A percentile compares a stretch with the other conserved stretches of the same genome.
Conservation (phyloP, 2,113 vertebrate species). For the Argyrosomus japonicus region DNA sequence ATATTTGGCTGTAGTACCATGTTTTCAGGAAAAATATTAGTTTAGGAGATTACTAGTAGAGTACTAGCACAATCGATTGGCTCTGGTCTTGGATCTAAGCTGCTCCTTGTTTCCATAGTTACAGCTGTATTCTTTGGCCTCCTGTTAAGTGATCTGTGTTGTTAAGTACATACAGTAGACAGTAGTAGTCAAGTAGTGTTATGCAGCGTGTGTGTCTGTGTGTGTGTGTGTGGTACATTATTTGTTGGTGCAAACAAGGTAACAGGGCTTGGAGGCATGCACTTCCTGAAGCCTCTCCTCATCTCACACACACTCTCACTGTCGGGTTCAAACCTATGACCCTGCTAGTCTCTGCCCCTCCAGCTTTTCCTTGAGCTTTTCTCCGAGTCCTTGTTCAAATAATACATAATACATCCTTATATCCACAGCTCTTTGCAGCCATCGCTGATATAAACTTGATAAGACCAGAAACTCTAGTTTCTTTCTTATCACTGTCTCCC, state of each 20-base stretch:
- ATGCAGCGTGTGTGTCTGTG: neutral
- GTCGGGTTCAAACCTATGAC: slow-evolving; percentile 56
- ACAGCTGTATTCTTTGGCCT: slow-evolving; percentile 33
- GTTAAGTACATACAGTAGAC: slow-evolving; percentile 27
- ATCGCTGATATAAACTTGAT: slow-evolving; percentile 62
- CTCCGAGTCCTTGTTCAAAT: slow-evolving; percentile 65
- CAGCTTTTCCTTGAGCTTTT: slow-evolving; percentile 43
- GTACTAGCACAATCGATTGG: slow-evolving; percentile 13
- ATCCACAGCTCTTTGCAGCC: slow-evolving; percentile 40
- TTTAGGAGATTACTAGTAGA: neutral
- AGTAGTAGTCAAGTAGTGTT: neutral
- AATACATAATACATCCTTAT: slow-evolving; percentile 65
- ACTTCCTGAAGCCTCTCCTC: slow-evolving; percentile 65
- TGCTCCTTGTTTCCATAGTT: slow-evolving; percentile 62
- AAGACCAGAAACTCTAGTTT: slow-evolving; percentile 45
- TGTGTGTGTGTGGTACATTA: slow-evolving; percentile 6
- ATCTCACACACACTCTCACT: slow-evolving; percentile 65
- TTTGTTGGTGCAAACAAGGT: slow-evolving; percentile 81
- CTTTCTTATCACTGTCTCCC: slow-evolving; percentile 43
- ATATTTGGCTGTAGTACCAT: neutral
- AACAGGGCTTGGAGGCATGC: slow-evolving; percentile 73
- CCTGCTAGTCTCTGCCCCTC: slow-evolving; percentile 44
- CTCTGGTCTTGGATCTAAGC: slow-evolving; percentile 21
- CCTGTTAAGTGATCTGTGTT: slow-evolving; percentile 26
- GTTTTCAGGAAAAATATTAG: neutral